A percentile compares a stretch with the other conserved stretches of the same genome.
phyloP scores from a whole-genome alignment of 2,888 invertebrate genomes.

The Lasioglossum calceatum region DNA sequence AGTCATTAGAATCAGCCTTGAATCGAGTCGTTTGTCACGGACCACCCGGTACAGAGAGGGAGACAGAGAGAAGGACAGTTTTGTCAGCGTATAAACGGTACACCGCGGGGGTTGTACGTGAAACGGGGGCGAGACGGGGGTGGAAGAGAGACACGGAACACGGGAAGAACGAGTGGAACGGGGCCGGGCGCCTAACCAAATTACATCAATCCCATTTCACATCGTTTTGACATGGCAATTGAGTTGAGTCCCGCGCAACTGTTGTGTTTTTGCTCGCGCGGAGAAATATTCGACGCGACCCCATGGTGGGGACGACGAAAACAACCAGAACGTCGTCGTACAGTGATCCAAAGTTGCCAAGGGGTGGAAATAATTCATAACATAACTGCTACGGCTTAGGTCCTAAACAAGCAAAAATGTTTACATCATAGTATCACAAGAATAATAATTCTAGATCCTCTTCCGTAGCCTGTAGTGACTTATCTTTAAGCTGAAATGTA shows the following conservation, averaged over 20 bases:
- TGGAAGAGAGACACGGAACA: slow-evolving; percentile 22
- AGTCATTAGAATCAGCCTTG: slow-evolving; percentile 84
- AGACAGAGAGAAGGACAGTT: slow-evolving; percentile 43
- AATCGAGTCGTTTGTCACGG: slow-evolving; percentile 75
- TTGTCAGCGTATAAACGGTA: slow-evolving; percentile 56
- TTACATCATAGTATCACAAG: not conserved
- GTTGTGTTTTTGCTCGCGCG: slow-evolving; percentile 77
- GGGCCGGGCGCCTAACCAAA: slow-evolving; percentile 78
- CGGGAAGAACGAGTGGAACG: slow-evolving; percentile 43
- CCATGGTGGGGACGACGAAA: not conserved
- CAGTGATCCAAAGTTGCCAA: not conserved
- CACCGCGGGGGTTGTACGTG: slow-evolving; percentile 28
- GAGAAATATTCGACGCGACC: slow-evolving; percentile 31
- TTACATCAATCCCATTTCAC: slow-evolving; percentile 84
- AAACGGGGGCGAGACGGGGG: slow-evolving; percentile 19
- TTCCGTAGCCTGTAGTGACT: too few species aligned
- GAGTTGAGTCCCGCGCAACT: slow-evolving; percentile 82
- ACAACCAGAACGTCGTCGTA: slow-evolving; percentile 28
- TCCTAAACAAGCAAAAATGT: not conserved
- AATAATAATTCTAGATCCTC: not conserved
- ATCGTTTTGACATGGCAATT: slow-evolving; percentile 84
- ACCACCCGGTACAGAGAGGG: slow-evolving; percentile 72
- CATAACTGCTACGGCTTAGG: not conserved
- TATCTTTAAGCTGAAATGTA: not conserved
- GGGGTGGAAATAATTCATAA: not conserved